Evolutionary conservation across 2,113 vertebrate genomes (phyloP), one percentile per base, ranked within the genome.

Genomic region (Eclectus roratus): DNA sequence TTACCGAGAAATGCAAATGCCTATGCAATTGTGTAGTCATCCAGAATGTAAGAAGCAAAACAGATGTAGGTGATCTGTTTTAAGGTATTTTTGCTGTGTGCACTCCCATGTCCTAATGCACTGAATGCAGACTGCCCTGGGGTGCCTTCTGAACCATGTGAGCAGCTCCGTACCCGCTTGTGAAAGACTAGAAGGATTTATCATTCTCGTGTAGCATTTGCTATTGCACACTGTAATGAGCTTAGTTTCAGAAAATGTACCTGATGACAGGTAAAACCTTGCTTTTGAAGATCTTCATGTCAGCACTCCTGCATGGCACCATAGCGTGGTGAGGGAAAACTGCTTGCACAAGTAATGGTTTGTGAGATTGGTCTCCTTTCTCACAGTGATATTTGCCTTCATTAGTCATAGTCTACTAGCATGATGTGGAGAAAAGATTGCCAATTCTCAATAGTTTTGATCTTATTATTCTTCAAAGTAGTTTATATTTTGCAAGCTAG

Each of bases 161-260:
- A 53, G 13, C 1, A 0, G 8, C 20, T 85, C 31, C 29, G 12
- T 74, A 46, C 7, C 7, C 1, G 2, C 69, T 77, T 55, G 4
- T 27, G 49, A 88, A 81, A 14, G 25, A 58, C 58, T 6, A 17
- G 23, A 5, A 50, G 24, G 15, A 6, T 52, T 68, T 74, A 17
- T 66, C 49, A 19, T 50, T 63, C 35, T 43, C 7, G 1, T 56
- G 25, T 33, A 61, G 28, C 18, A 11, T 74, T 92, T 84, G 27
- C 31, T 28, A 31, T 53, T 76, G 37, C 28, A 31, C 5, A 1
- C 16, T 49, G 7, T 35, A 70, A 49, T 21, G 35, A 80, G 6
- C 14, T 85, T 56, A 20, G 13, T 43, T 93, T 80, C 10, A 80
- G 70, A 82, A 74, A 91, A 35, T 10, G 4, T 74, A 18, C 28